Base-by-base conservation (phyloP, 2,888 invertebrate species). In the Imbricaverruca yamaguchii region DNA sequence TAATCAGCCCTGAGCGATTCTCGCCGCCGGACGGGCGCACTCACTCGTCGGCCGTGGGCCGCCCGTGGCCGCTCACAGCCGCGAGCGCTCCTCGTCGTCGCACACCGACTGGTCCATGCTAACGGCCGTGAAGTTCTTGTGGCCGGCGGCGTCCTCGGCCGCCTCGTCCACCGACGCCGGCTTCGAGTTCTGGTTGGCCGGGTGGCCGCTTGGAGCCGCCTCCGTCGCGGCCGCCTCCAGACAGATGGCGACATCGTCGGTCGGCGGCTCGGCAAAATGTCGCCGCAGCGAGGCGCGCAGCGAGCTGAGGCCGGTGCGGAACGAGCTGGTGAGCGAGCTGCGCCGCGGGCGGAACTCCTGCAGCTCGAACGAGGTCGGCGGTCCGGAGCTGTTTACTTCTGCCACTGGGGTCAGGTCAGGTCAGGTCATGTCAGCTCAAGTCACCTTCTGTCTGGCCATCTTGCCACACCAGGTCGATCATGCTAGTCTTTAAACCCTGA, bases 271-370 rank as follows among this genome's bases (percentile, higher is more conserved):
- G 56, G 23, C 57, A 15, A 79, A 18, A 10, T 56, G 56, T 13
- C 79, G 79, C 0, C 79, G 79, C 15, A 79, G 79, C 57, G 79
- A 79, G 1, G 23, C 15, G 13, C 79, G 79, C 25, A 79, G 57
- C 10, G 56, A 59, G 57, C 57, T 56, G 13, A 79, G 79, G 4
- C 79, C 79, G 57, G 57, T 57, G 13, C 56, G 56, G 57, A 79
- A 79, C 6, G 79, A 79, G 57, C 57, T 57, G 79, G 79, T 79
- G 7, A 79, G 79, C 4, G 79, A 79, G 79, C 79, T 59, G 57
- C 79, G 79, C 55, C 74, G 74, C 53, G 74, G 3, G 8, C 55
- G 53, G 15, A 39, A 9, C n/a, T 23, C 25, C 56, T 57, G 57
- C 56, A n/a, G 56, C 77, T 21, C 55, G 39, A 39, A 39, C 39